phyloP scores from a whole-genome alignment of 2,888 invertebrate genomes.

The Synanthedon myopaeformis region DNA sequence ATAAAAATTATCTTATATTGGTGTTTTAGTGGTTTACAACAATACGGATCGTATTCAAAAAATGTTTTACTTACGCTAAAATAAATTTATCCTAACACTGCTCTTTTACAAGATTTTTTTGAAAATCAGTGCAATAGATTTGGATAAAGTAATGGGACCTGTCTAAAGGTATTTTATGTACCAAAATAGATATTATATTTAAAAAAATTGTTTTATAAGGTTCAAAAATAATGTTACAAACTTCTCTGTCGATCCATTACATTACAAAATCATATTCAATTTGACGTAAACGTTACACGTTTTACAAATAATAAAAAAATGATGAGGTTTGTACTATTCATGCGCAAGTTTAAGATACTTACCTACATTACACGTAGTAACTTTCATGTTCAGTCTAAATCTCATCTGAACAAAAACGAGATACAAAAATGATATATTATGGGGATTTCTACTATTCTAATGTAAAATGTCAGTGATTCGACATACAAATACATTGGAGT shows the following conservation, averaged over 20 bases:
- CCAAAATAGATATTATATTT: too few relatives aligned
- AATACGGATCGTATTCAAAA: slow-evolving; percentile 52
- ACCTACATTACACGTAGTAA: slow-evolving; percentile 20
- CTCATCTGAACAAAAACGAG: slow-evolving; percentile 17
- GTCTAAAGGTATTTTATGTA: too few relatives aligned
- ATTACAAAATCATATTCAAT: too few relatives aligned
- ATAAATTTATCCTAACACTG: slow-evolving; percentile 49
- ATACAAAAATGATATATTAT: not conserved
- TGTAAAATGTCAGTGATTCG: slow-evolving; percentile 2
- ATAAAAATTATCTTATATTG: slow-evolving; percentile 34
- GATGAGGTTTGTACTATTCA: slow-evolving; percentile 16
- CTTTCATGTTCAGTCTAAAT: slow-evolving; percentile 39
- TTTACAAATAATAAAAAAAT: too few relatives aligned
- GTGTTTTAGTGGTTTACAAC: slow-evolving; percentile 49
- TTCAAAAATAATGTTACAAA: too few relatives aligned
- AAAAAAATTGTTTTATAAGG: too few relatives aligned
- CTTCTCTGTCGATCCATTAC: too few relatives aligned
- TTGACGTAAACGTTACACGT: too few relatives aligned
- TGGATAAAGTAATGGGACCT: too few relatives aligned
- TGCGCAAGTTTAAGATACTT: slow-evolving; percentile 17
- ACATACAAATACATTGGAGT: slow-evolving; percentile 1
- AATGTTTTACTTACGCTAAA: slow-evolving; percentile 38
- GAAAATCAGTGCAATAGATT: too few relatives aligned
- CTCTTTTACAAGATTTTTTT: slow-evolving; percentile 6
- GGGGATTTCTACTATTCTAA: not conserved